These are phyloP conservation scores for Aporophyla nigra DNA, from an alignment of 2,888 invertebrate genomes.

Conservation along the genomic window DNA sequence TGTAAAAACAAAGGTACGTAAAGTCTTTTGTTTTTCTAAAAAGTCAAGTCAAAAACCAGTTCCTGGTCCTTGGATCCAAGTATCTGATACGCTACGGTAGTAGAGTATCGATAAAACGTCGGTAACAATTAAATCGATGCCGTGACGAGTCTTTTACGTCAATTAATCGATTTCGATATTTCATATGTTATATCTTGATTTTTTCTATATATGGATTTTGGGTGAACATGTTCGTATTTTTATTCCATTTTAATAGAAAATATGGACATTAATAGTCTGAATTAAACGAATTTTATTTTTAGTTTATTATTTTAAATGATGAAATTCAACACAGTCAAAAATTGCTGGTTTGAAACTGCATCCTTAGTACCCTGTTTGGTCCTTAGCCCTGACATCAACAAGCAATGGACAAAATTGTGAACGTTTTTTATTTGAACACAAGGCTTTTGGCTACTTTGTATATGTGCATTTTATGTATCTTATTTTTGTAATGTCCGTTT, in stretches of 20 bases:
- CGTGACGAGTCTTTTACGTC: constrained; percentile 56
- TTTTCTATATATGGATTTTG: constrained; percentile 28
- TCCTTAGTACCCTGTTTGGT: not conserved
- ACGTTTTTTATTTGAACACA: no score
- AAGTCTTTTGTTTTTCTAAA: constrained; percentile 3
- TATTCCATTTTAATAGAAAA: no score
- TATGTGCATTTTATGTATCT: no score
- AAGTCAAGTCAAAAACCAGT: constrained; percentile 32
- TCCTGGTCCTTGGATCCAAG: constrained; percentile 17
- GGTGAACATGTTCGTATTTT: constrained; percentile 31
- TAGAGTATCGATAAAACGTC: constrained; percentile 49
- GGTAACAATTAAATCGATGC: constrained; percentile 64
- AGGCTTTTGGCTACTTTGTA: no score
- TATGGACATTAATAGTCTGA: no score
- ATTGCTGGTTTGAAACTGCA: not conserved
- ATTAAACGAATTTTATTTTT: no score
- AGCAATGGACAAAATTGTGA: no score
- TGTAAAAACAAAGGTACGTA: not conserved
- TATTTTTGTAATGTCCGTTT: no score
- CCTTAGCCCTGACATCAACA: no score
- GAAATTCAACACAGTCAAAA: not conserved
- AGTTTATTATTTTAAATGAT: not conserved
- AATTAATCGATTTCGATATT: constrained; percentile 65
- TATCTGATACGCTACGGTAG: constrained; percentile 55
- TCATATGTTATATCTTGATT: constrained; percentile 55